Evolutionary conservation across 2,888 invertebrate species (phyloP).

Genomic region (Rosalia funebris): DNA sequence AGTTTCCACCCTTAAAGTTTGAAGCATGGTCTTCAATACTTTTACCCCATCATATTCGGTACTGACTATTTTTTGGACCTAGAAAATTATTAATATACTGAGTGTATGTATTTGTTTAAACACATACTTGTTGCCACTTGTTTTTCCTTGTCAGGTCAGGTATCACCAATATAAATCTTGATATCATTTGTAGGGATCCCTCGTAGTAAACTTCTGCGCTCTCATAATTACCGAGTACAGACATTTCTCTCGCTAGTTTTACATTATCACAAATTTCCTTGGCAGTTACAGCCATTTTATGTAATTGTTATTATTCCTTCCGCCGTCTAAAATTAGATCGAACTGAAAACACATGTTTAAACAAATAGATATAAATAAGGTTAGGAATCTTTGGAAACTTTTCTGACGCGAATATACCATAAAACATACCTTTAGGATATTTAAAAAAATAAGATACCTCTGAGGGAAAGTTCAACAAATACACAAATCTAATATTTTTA

Average conservation of each 20-base stretch:
- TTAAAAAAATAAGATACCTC: too few species aligned
- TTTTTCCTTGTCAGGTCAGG: conserved; percentile 83
- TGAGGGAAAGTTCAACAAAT: too few species aligned
- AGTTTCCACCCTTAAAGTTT: conserved; percentile 79
- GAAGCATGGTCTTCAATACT: conserved; percentile 78
- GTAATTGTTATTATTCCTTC: too few species aligned
- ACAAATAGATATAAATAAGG: not conserved
- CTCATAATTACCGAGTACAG: conserved; percentile 94
- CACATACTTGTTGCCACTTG: conserved; percentile 87
- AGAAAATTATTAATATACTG: conserved; percentile 33
- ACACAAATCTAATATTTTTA: too few species aligned
- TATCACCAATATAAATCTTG: conserved; percentile 81
- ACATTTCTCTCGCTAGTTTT: conserved; percentile 93
- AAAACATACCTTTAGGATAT: not conserved
- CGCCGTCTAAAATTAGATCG: not conserved
- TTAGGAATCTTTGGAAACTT: not conserved
- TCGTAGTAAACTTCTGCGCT: conserved; percentile 93
- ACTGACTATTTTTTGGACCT: conserved; percentile 90
- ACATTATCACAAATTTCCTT: conserved; percentile 95
- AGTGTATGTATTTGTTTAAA: not conserved
- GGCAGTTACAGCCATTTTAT: conserved; percentile 90
- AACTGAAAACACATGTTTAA: not conserved
- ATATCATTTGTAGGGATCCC: conserved; percentile 91
- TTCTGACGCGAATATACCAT: not conserved
- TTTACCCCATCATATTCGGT: conserved; percentile 92